Conservation (phyloP, 1,140 invertebrate species). For the Papilio glaucus region DNA sequence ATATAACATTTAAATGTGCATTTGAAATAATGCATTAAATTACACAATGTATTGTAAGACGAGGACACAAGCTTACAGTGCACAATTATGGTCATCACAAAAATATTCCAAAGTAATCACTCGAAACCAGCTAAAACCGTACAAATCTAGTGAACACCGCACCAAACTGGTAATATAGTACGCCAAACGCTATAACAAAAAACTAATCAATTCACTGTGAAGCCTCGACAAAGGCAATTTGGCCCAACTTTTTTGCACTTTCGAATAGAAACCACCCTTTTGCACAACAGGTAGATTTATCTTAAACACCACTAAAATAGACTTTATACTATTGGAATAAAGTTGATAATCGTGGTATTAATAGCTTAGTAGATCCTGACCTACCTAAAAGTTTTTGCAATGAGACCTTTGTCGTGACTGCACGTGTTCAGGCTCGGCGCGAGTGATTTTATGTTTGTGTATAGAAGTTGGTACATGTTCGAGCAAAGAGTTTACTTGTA, state of each 20-base stretch:
- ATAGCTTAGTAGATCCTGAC: slow-evolving; percentile 3
- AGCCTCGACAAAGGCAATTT: slow-evolving; percentile 32
- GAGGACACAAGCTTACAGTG: too few species aligned
- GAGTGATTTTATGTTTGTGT: slow-evolving; percentile 33
- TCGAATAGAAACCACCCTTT: slow-evolving; percentile 46
- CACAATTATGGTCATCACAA: neutral
- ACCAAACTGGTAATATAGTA: neutral
- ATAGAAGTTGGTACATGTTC: slow-evolving; percentile 30
- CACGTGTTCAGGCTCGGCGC: slow-evolving; percentile 25
- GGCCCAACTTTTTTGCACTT: slow-evolving; percentile 35
- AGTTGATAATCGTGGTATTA: neutral
- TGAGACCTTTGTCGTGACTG: slow-evolving; percentile 23
- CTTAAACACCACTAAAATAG: neutral
- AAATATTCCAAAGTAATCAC: neutral
- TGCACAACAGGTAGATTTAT: slow-evolving; percentile 54
- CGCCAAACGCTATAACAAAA: slow-evolving; percentile 10
- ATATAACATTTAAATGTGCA: too few species aligned
- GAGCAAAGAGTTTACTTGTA: slow-evolving; percentile 15
- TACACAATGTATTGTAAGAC: too few species aligned
- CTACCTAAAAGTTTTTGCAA: slow-evolving; percentile 38
- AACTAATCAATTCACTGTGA: slow-evolving; percentile 35
- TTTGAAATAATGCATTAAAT: too few species aligned
- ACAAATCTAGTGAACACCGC: slow-evolving; percentile 9
- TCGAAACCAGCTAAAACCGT: neutral
- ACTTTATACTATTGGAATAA: slow-evolving; percentile 26